A percentile compares a stretch with the other conserved stretches of the same genome.
phyloP scores from a whole-genome alignment of 1,140 invertebrate genomes.

The Drosophila pseudoobscura region DNA sequence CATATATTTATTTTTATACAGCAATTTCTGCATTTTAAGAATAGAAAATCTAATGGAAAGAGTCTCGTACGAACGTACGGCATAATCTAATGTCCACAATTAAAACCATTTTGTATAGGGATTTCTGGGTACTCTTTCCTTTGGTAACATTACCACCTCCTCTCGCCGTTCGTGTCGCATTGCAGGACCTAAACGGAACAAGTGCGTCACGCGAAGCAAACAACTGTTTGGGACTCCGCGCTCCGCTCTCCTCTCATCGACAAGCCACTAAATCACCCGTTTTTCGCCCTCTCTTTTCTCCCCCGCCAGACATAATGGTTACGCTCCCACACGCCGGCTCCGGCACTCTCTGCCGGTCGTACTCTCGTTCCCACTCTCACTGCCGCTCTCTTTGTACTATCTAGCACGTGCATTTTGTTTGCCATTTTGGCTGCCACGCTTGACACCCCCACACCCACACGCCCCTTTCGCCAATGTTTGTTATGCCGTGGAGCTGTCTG shows the following conservation, averaged over 20 bases:
- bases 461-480: slow-evolving; percentile 39
- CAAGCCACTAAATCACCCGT: slow-evolving; percentile 23
- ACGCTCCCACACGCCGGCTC: slow-evolving; percentile 24
- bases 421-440: slow-evolving; percentile 48
- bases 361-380: neutral
- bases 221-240: slow-evolving; percentile 8
- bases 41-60: too few relatives aligned
- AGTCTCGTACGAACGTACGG: too few relatives aligned
- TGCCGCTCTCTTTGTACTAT: neutral
- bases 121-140: too few relatives aligned
- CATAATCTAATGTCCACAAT: too few relatives aligned
- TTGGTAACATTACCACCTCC: neutral
- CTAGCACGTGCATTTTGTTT: slow-evolving; percentile 70
- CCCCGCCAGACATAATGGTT: slow-evolving; percentile 35
- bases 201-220: slow-evolving; percentile 58
- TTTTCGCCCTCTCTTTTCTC: slow-evolving; percentile 1
- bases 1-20: neutral
- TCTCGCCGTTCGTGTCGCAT: slow-evolving; percentile 40
- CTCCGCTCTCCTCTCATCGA: neutral
- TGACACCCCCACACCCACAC: slow-evolving; percentile 41
- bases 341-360: neutral
- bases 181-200: slow-evolving; percentile 43
- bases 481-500: slow-evolving; percentile 58
- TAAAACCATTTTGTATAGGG: too few relatives aligned
- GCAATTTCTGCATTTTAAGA: too few relatives aligned